Conservation (phyloP, 1,140 invertebrate species). For the Neuroterus valhalla region DNA sequence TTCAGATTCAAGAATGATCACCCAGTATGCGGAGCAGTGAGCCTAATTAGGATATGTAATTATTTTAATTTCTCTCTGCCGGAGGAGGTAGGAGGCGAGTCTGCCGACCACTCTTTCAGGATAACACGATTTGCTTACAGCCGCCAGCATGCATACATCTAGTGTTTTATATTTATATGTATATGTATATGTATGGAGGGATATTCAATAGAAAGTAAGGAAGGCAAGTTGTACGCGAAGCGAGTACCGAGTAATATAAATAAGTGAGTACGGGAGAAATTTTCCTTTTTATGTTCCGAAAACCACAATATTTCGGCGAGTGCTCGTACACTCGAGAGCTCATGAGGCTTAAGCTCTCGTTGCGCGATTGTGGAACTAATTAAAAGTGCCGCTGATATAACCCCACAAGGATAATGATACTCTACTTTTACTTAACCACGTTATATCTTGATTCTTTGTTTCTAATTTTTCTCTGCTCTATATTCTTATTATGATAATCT, state of each 20-base stretch:
- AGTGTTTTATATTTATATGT: conserved; percentile 22
- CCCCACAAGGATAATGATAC: conserved; percentile 38
- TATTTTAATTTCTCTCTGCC: conserved; percentile 72
- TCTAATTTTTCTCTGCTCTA: background rate
- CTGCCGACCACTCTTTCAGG: conserved; percentile 55
- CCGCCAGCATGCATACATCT: conserved; percentile 62
- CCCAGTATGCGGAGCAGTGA: conserved; percentile 57
- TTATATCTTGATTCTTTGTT: conserved; percentile 16
- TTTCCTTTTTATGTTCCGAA: conserved; percentile 53
- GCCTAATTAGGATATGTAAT: conserved; percentile 75
- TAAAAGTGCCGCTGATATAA: conserved; percentile 25
- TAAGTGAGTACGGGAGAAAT: conserved; percentile 56
- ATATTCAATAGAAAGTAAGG: conserved; percentile 72
- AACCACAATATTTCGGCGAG: conserved; percentile 35
- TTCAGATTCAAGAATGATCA: conserved; percentile 42
- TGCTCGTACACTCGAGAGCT: conserved; percentile 51
- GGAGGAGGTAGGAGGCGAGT: conserved; percentile 60
- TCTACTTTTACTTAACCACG: conserved; percentile 20
- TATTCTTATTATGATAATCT: background rate
- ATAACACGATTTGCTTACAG: conserved; percentile 74
- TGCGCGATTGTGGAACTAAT: conserved; percentile 51
- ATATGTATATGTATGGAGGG: conserved; percentile 56
- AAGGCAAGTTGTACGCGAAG: conserved; percentile 55
- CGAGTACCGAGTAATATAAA: conserved; percentile 63
- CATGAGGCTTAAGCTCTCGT: conserved; percentile 47